Percentiles rank a stretch among this genome's conserved stretches.
Evolutionary conservation across 2,113 vertebrate genomes (phyloP).

Genomic region (Oreochromis tanganicae): DNA sequence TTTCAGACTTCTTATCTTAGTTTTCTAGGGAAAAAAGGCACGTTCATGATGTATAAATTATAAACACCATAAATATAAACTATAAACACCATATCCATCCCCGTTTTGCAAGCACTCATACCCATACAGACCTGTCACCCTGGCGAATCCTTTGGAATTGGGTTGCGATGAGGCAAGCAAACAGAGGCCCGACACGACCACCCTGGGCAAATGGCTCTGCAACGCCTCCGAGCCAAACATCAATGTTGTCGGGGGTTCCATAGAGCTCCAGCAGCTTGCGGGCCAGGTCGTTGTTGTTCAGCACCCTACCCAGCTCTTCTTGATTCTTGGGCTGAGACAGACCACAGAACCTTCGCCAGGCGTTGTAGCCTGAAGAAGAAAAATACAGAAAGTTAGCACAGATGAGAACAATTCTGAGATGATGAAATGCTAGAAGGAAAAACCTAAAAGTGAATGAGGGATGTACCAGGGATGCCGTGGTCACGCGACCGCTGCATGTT

Average conservation of each 20-base stretch:
- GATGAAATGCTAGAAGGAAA: neutral
- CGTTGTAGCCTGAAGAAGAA: constrained; percentile 69
- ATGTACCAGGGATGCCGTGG: constrained; percentile 77
- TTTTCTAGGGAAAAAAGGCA: neutral
- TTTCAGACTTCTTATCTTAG: neutral
- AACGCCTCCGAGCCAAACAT: constrained; percentile 74
- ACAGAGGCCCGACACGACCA: constrained; percentile 79
- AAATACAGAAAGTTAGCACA: neutral
- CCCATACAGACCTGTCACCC: constrained; percentile 51
- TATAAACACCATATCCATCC: neutral
- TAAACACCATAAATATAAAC: neutral
- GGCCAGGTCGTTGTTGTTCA: constrained; percentile 62
- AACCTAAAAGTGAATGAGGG: neutral
- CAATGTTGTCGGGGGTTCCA: constrained; percentile 68
- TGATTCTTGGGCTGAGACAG: constrained; percentile 62
- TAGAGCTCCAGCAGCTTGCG: constrained; percentile 62
- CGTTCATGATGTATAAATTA: neutral
- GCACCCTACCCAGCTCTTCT: constrained; percentile 44
- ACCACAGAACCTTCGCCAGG: constrained; percentile 69
- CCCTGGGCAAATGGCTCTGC: constrained; percentile 70
- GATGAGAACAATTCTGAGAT: neutral
- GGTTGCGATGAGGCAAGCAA: constrained; percentile 69
- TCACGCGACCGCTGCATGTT: constrained; percentile 82
- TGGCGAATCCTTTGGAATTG: constrained; percentile 70
- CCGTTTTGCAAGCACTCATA: neutral